phyloP scores from a whole-genome alignment of 2,888 invertebrate genomes.

The Conus canariensis region DNA sequence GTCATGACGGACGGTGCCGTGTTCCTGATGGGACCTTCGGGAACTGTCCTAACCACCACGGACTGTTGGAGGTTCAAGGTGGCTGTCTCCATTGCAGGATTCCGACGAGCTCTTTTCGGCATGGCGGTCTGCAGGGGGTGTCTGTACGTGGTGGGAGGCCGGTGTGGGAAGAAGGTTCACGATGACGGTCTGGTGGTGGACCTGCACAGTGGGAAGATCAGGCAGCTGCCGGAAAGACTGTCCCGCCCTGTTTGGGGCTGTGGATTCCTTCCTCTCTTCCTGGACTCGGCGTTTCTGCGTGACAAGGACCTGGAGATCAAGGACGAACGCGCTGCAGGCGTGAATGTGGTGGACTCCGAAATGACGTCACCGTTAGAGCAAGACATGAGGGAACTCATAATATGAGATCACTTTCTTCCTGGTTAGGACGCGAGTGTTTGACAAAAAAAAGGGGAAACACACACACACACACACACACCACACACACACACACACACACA shows the following conservation, averaged over 20 bases:
- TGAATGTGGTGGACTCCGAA: neutral
- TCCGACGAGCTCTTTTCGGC: constrained; percentile 49
- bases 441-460: too few species aligned
- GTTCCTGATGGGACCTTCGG: constrained; percentile 48
- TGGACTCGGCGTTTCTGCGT: constrained; percentile 42
- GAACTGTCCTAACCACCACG: constrained; percentile 43
- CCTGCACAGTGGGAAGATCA: constrained; percentile 33
- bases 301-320: neutral
- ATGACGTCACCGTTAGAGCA: too few species aligned
- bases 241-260: constrained; percentile 48
- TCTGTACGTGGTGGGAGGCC: constrained; percentile 43
- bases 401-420: too few species aligned
- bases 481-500: too few species aligned
- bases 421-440: too few species aligned
- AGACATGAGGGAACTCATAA: too few species aligned
- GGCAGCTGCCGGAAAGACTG: constrained; percentile 37
- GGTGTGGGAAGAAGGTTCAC: constrained; percentile 42
- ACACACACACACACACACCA: too few species aligned
- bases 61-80: constrained; percentile 48
- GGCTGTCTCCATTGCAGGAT: constrained; percentile 40
- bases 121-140: constrained; percentile 23
- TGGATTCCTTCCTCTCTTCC: constrained; percentile 39
- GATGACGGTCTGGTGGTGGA: constrained; percentile 49
- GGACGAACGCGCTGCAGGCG: neutral
- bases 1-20: constrained; percentile 37